Conservation (phyloP, 2,888 invertebrate genomes). For the Drosophila birchii region DNA sequence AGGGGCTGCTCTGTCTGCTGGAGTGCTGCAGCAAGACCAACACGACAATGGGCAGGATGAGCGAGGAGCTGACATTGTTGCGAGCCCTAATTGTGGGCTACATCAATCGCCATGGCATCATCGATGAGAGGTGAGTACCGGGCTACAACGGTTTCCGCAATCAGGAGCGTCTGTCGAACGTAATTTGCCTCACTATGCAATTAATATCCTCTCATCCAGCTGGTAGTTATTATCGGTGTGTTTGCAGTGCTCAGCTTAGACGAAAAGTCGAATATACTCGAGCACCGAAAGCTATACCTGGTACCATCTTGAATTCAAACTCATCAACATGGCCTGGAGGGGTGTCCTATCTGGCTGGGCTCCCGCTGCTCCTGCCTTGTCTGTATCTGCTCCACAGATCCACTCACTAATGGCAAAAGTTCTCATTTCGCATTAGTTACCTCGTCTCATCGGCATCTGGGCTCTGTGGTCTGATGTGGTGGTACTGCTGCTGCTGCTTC, state of each 20-base stretch:
- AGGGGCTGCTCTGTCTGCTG: slow-evolving; percentile 84
- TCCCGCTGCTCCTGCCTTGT: slow-evolving; percentile 7
- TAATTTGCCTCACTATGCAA: slow-evolving; percentile 19
- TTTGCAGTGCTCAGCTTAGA: slow-evolving; percentile 1
- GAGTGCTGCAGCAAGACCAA: slow-evolving; percentile 84
- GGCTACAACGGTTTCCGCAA: not conserved
- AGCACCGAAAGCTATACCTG: slow-evolving; percentile 4
- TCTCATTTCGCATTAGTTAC: slow-evolving; percentile 70
- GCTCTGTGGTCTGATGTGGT: slow-evolving; percentile 18
- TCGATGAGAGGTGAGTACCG: slow-evolving; percentile 82
- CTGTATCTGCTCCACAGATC: slow-evolving; percentile 39
- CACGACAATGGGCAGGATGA: slow-evolving; percentile 84
- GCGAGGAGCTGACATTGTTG: slow-evolving; percentile 84
- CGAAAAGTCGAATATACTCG: slow-evolving; percentile 1
- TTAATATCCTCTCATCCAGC: slow-evolving; percentile 15
- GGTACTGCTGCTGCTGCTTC: not conserved
- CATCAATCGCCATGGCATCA: slow-evolving; percentile 84
- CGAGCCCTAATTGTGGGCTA: slow-evolving; percentile 84
- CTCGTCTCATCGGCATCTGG: slow-evolving; percentile 46
- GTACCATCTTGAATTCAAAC: slow-evolving; percentile 19
- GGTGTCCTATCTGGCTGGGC: not conserved
- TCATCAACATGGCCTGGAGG: slow-evolving; percentile 22
- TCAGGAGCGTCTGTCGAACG: slow-evolving; percentile 5
- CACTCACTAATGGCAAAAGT: slow-evolving; percentile 71
- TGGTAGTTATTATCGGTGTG: slow-evolving; percentile 6